Conservation (phyloP, 2,888 invertebrate species). For the Mayetiola destructor region DNA sequence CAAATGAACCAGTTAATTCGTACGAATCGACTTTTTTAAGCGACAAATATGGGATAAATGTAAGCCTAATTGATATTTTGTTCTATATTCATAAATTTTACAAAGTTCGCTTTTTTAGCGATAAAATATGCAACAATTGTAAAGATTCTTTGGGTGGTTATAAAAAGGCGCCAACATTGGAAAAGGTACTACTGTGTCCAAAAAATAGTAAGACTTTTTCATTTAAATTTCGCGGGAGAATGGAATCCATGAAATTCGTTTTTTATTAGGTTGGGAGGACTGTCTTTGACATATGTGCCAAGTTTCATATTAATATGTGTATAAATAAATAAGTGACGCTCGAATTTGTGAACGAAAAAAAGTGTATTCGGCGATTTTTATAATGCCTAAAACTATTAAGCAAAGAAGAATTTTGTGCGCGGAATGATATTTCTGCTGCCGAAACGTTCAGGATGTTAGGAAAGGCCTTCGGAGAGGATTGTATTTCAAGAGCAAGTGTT, state of each 20-base stretch:
- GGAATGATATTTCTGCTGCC: conserved; percentile 17
- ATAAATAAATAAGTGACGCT: no score
- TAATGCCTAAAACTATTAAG: conserved; percentile 17
- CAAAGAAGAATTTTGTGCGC: conserved; percentile 18
- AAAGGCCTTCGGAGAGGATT: conserved; percentile 15
- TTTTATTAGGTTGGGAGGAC: no score
- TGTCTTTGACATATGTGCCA: no score
- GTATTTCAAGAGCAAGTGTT: background rate
- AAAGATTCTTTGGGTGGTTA: background rate
- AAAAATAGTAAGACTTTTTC: no score
- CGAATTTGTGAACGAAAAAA: no score
- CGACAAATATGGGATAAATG: background rate
- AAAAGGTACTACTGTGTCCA: no score
- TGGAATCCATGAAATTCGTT: no score
- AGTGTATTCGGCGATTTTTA: conserved; percentile 15
- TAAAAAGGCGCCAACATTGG: no score
- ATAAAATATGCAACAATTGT: background rate
- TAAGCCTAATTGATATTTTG: background rate
- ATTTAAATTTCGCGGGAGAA: no score
- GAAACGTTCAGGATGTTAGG: conserved; percentile 18
- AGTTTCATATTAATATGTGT: no score
- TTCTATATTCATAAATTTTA: background rate
- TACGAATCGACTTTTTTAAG: background rate
- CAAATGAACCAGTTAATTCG: background rate
- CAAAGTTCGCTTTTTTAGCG: background rate